These are phyloP conservation scores for Meriones psammophilus DNA, from an alignment of 2,797 vertebrate genomes.

Conservation along the genomic window DNA sequence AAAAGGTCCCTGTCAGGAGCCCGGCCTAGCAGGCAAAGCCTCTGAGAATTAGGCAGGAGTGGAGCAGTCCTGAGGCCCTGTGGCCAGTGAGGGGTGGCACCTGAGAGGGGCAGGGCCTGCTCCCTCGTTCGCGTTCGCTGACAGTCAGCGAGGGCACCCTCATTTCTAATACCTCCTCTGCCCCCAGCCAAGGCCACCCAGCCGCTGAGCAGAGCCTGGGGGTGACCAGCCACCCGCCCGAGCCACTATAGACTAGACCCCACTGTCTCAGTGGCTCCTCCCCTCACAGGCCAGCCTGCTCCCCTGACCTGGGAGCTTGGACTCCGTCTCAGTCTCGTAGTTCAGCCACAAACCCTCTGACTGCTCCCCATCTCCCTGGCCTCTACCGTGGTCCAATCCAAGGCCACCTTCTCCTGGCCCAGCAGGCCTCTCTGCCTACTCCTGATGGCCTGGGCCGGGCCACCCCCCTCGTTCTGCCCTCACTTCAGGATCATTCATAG, in stretches of 20 bases:
- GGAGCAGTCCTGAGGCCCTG: not conserved
- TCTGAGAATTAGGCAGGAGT: no score
- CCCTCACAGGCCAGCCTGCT: no score
- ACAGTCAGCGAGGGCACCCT: not conserved
- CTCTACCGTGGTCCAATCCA: not conserved
- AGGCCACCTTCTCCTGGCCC: not conserved
- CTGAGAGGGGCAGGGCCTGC: not conserved
- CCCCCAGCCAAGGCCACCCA: not conserved
- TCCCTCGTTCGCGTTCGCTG: not conserved
- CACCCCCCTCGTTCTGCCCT: no score
- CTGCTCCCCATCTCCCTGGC: no score
- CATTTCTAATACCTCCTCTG: accelerated
- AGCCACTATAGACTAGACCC: not conserved
- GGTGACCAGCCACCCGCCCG: not conserved
- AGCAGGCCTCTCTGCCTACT: not conserved
- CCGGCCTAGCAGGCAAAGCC: not conserved
- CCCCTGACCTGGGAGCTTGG: not conserved
- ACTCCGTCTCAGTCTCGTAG: not conserved
- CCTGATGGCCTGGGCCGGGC: accelerated
- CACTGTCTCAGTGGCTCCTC: not conserved
- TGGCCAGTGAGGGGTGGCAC: not conserved
- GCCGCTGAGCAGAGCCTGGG: not conserved
- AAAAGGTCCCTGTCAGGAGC: not conserved
- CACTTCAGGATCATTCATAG: not conserved
- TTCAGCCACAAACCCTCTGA: not conserved